Evolutionary conservation across 2,797 vertebrate genomes (phyloP).

Genomic region (Lagocephalus sceleratus): DNA sequence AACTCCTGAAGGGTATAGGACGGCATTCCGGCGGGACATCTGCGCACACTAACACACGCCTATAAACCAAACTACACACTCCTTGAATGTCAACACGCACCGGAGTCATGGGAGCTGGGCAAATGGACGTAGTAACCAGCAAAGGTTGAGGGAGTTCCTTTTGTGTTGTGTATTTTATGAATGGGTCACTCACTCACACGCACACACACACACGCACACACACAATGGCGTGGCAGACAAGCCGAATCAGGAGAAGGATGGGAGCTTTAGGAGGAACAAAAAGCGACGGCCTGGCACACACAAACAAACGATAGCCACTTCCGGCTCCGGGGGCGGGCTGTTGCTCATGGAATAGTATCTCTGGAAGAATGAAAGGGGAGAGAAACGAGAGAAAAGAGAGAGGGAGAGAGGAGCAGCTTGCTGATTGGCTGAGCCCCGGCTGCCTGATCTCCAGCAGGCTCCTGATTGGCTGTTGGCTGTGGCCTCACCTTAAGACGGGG

Average conservation of each 20-base stretch:
- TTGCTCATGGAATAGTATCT: conserved; percentile 61
- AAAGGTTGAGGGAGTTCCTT: conserved; percentile 44
- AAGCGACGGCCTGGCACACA: conserved; percentile 23
- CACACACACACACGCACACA: background rate
- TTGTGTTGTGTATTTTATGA: conserved; percentile 55
- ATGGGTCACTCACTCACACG: conserved; percentile 45
- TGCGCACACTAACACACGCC: conserved; percentile 14
- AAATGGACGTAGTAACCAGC: conserved; percentile 27
- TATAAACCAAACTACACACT: background rate
- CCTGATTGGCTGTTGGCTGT: conserved; percentile 74
- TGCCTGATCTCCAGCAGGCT: conserved; percentile 66
- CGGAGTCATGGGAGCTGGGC: conserved; percentile 13
- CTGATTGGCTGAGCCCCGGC: conserved; percentile 69
- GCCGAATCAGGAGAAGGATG: conserved; percentile 34
- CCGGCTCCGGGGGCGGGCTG: conserved; percentile 39
- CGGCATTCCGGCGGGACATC: conserved; percentile 16
- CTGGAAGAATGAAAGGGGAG: conserved; percentile 45
- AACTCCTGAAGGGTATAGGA: conserved; percentile 44
- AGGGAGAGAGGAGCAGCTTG: conserved; percentile 25
- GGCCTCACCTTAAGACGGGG: conserved; percentile 78
- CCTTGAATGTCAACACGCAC: background rate
- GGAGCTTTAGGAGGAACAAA: conserved; percentile 37
- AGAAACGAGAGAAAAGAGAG: conserved; percentile 19
- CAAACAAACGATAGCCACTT: conserved; percentile 49
- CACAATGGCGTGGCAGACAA: conserved; percentile 47